Percentiles rank a stretch among this genome's conserved stretches.
phyloP scores from a whole-genome alignment of 2,888 invertebrate genomes.

The Nephrotoma appendiculata region DNA sequence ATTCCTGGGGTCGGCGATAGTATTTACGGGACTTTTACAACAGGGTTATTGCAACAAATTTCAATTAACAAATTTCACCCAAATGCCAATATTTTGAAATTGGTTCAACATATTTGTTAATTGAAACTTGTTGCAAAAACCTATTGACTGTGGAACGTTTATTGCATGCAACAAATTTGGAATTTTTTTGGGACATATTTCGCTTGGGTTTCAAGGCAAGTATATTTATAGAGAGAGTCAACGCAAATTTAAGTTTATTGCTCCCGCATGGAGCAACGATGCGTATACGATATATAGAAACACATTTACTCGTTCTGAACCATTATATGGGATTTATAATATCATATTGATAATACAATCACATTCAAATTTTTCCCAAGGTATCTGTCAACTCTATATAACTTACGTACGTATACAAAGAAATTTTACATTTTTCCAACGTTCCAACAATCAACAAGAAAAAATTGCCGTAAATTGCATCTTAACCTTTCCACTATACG shows the following conservation, averaged over 20 bases:
- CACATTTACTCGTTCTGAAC: neutral
- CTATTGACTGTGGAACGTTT: too few species aligned
- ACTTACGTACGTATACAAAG: neutral
- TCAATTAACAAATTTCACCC: too few species aligned
- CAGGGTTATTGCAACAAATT: too few species aligned
- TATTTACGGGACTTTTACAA: too few species aligned
- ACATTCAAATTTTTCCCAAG: neutral
- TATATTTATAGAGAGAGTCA: neutral
- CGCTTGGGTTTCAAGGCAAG: too few species aligned
- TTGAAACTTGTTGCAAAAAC: too few species aligned
- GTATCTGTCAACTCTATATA: neutral
- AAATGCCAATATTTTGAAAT: too few species aligned
- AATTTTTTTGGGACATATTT: too few species aligned
- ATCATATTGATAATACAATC: neutral
- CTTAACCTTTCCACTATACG: neutral
- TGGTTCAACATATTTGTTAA: too few species aligned
- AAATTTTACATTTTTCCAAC: neutral
- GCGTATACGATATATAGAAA: neutral
- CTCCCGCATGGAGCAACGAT: neutral
- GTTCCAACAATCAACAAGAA: neutral
- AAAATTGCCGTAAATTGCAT: neutral
- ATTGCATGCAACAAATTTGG: too few species aligned
- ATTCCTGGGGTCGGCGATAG: too few species aligned
- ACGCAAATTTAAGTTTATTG: neutral
- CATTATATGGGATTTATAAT: neutral